These are phyloP conservation scores for Drosophila trapezifrons DNA, from an alignment of 1,140 invertebrate genomes.

Conservation along the genomic window DNA sequence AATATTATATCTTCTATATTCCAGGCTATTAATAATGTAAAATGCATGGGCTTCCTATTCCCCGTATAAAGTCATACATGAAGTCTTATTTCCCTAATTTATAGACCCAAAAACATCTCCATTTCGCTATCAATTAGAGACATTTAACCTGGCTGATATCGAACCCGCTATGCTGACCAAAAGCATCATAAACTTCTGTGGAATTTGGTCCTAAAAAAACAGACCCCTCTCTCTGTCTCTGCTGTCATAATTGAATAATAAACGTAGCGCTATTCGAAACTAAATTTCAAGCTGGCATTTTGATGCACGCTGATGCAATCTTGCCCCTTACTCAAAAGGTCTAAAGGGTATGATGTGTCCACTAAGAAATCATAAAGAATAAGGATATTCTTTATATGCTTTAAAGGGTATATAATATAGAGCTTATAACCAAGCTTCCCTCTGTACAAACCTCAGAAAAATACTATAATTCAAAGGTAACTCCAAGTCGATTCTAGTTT, in stretches of 20 bases:
- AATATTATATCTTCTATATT: no score
- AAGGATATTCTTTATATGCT: background rate
- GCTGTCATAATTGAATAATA: slow-evolving; percentile 68
- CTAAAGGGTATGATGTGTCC: background rate
- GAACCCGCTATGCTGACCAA: slow-evolving; percentile 1
- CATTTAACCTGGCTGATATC: slow-evolving; percentile 1
- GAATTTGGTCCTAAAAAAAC: slow-evolving; percentile 9
- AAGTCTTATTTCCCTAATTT: background rate
- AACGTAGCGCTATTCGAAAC: slow-evolving; percentile 49
- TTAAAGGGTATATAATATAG: no score
- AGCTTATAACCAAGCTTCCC: no score
- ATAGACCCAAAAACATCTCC: background rate
- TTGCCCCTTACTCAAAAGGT: slow-evolving; percentile 7
- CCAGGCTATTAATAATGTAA: no score
- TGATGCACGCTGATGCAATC: slow-evolving; percentile 31
- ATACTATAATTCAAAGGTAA: background rate
- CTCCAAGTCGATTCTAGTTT: background rate
- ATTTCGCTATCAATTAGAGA: background rate
- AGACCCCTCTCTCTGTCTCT: background rate
- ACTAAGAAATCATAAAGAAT: no score
- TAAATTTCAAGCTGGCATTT: slow-evolving; percentile 61
- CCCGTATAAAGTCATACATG: no score
- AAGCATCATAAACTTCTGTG: background rate
- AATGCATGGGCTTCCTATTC: background rate
- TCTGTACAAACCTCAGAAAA: background rate